Base-by-base conservation (phyloP, 2,113 vertebrate genomes). In the Neodontobutis hainanensis region DNA sequence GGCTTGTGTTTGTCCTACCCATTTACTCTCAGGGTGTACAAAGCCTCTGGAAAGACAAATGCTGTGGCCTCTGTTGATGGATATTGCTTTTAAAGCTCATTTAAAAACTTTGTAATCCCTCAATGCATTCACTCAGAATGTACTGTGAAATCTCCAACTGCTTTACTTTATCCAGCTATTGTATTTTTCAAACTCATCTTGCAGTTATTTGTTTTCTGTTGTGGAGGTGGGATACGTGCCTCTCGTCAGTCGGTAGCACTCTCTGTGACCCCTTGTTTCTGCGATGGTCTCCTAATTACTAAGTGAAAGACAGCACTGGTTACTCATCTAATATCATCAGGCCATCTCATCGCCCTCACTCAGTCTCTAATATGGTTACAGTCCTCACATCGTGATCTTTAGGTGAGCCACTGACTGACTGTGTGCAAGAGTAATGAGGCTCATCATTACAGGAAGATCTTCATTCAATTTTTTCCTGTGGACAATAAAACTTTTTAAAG, bases 1-100 rank as follows among this genome's bases (percentile, higher is more conserved):
- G 64, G 78, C 84, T 78, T 82, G 75, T 82, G 85, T 45, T 79
- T 86, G 85, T 82, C 45, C 62, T 73, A 79, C 85, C 85, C 83
- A 85, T 88, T 82, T 77, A 2, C 55, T 52, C 71, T 68, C 49
- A 58, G 46, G 72, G 38, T 80, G 82, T 82, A 64, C 77, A 51
- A 70, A 58, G 66, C 73, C 68, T 65, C 66, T 74, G 43, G 62
- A 83, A 84, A 71, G 80, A 77, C 74, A 16, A 35, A 63, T 73
- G 81, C 87, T 86, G 85, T 44, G 47, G 81, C 80, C 77, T 70
- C 70, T 48, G 52, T 60, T 60, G 6, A 40, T 53, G 72, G 80
- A 51, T 8, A 42, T 75, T 65, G n/a, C n/a, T n/a, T n/a, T n/a
- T n/a, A n/a, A n/a, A 38, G 11, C 11, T n/a, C 11, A 35, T 32